Conservation (phyloP, 2,888 invertebrate species). For the Drosophila gaucha region DNA sequence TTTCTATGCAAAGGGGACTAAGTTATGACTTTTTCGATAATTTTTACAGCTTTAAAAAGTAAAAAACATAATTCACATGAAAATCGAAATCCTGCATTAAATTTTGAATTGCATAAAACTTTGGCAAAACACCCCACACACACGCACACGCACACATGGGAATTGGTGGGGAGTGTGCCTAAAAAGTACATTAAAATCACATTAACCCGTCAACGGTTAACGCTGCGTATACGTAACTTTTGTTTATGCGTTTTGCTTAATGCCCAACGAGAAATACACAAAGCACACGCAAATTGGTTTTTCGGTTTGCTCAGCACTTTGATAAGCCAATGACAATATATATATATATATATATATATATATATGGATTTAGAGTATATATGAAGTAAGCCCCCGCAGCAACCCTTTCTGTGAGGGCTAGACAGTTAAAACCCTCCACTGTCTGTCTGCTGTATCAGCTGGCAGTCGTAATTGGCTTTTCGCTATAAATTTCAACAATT, state of each 20-base stretch:
- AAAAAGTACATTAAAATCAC: constrained; percentile 80
- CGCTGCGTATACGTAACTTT: constrained; percentile 73
- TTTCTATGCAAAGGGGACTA: too few species aligned
- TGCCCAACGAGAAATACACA: constrained; percentile 67
- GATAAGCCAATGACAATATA: constrained; percentile 40
- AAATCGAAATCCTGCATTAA: not conserved
- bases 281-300: constrained; percentile 47
- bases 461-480: constrained; percentile 65
- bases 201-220: constrained; percentile 77
- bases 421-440: constrained; percentile 39
- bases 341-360: not conserved
- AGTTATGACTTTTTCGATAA: too few species aligned
- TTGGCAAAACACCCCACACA: constrained; percentile 33
- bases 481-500: constrained; percentile 68
- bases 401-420: constrained; percentile 31
- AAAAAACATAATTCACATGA: not conserved
- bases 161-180: constrained; percentile 8
- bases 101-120: constrained; percentile 56
- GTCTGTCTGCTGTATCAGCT: constrained; percentile 21
- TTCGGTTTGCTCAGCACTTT: constrained; percentile 37
- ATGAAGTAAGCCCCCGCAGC: constrained; percentile 10
- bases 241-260: constrained; percentile 71
- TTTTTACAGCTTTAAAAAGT: too few species aligned
- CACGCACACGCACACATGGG: constrained; percentile 4
- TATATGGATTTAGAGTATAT: not conserved